phyloP scores from a whole-genome alignment of 2,113 vertebrate genomes.

The Nibea albiflora region DNA sequence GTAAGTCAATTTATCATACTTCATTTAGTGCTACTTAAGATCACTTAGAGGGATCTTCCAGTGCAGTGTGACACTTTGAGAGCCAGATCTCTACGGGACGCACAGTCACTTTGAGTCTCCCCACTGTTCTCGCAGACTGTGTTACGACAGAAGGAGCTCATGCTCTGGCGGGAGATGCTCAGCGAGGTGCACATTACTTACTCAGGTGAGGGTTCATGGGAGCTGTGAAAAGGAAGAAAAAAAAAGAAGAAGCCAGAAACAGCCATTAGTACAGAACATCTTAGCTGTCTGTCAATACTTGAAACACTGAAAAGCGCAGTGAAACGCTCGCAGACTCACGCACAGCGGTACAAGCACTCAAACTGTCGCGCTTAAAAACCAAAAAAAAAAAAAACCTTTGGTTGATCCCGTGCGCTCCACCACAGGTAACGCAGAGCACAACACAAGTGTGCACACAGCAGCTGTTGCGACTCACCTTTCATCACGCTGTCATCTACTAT shows the following conservation, averaged over 20 bases:
- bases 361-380: conserved; percentile 12
- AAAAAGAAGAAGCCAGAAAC: conserved; percentile 31
- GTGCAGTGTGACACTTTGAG: conserved; percentile 40
- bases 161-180: conserved; percentile 27
- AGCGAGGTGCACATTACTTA: conserved; percentile 81
- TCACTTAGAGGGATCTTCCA: conserved; percentile 18
- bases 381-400: background rate
- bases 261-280: conserved; percentile 60
- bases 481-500: conserved; percentile 19
- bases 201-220: conserved; percentile 89
- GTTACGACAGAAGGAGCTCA: conserved; percentile 16
- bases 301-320: conserved; percentile 2
- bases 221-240: conserved; percentile 79
- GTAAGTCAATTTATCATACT: conserved; percentile 16
- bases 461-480: conserved; percentile 14
- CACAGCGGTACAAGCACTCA: background rate
- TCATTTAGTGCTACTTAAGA: conserved; percentile 35
- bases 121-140: conserved; percentile 38
- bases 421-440: background rate
- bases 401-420: background rate
- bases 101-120: conserved; percentile 21
- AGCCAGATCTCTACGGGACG: conserved; percentile 35
- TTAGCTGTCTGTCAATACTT: conserved; percentile 29
- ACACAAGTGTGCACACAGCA: background rate
- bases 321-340: background rate